phyloP scores from a whole-genome alignment of 2,888 invertebrate genomes.

The Furcula furcula region DNA sequence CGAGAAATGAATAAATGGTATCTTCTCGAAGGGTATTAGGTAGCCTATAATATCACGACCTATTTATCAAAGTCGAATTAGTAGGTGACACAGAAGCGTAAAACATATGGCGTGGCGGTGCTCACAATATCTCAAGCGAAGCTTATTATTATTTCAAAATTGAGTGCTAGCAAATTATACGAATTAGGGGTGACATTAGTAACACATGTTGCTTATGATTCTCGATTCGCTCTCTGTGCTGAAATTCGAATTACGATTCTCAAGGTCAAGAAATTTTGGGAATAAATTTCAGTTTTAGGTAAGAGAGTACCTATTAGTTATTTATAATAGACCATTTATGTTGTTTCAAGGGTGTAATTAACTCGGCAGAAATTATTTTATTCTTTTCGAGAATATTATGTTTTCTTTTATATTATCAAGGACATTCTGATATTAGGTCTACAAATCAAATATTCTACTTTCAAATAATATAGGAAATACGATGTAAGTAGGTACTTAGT shows the following conservation, averaged over 20 bases:
- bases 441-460: too few species aligned
- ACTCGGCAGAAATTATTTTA: too few species aligned
- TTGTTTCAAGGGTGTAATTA: too few species aligned
- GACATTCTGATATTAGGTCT: too few species aligned
- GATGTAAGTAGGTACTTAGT: too few species aligned
- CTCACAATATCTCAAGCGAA: constrained; percentile 39
- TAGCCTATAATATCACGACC: constrained; percentile 52
- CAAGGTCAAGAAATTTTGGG: constrained; percentile 1
- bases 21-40: constrained; percentile 28
- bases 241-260: constrained; percentile 11
- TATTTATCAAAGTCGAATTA: constrained; percentile 75
- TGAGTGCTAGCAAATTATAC: constrained; percentile 70
- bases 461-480: too few species aligned
- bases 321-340: too few species aligned
- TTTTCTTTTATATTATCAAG: too few species aligned
- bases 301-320: too few species aligned
- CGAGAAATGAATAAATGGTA: constrained; percentile 9
- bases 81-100: constrained; percentile 64
- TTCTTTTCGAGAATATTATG: too few species aligned
- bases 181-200: constrained; percentile 33
- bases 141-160: constrained; percentile 62
- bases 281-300: too few species aligned
- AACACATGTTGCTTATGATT: constrained; percentile 32
- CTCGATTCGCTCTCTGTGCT: constrained; percentile 12
- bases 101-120: constrained; percentile 65